phyloP scores from a whole-genome alignment of 2,797 vertebrate genomes.

The Epinephelus coioides region DNA sequence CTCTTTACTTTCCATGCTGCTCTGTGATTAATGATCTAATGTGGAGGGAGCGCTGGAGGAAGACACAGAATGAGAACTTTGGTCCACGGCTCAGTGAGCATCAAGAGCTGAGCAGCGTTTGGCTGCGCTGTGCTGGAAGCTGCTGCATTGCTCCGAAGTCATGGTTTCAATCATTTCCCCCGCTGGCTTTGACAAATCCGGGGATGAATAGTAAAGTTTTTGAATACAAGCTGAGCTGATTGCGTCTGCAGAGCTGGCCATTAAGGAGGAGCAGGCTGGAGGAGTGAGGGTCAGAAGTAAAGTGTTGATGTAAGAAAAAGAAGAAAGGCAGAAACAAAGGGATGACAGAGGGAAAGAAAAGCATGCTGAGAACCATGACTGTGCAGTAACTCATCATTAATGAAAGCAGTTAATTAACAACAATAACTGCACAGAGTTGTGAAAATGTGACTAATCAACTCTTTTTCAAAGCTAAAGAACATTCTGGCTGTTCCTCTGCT shows the following conservation, averaged over 20 bases:
- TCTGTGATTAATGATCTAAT: slow-evolving; percentile 76
- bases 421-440: slow-evolving; percentile 19
- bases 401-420: slow-evolving; percentile 13
- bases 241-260: neutral
- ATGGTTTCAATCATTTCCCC: slow-evolving; percentile 47
- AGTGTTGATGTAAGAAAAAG: neutral
- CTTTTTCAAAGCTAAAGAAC: slow-evolving; percentile 20
- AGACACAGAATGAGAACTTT: slow-evolving; percentile 52
- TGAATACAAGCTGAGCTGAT: slow-evolving; percentile 42
- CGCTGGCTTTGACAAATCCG: slow-evolving; percentile 39
- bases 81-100: slow-evolving; percentile 44
- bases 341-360: neutral
- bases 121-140: slow-evolving; percentile 40
- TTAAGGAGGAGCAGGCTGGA: neutral
- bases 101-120: slow-evolving; percentile 28
- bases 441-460: slow-evolving; percentile 27
- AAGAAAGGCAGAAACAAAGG: neutral
- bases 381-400: neutral
- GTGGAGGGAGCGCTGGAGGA: slow-evolving; percentile 40
- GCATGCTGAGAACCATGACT: neutral
- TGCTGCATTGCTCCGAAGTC: slow-evolving; percentile 29
- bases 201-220: slow-evolving; percentile 42
- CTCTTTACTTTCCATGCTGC: slow-evolving; percentile 57
- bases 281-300: neutral
- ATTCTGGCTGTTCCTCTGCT: slow-evolving; percentile 33